These are phyloP conservation scores for Mandrillus leucophaeus DNA, from an alignment of 2,113 vertebrate species.

Conservation along the genomic window DNA sequence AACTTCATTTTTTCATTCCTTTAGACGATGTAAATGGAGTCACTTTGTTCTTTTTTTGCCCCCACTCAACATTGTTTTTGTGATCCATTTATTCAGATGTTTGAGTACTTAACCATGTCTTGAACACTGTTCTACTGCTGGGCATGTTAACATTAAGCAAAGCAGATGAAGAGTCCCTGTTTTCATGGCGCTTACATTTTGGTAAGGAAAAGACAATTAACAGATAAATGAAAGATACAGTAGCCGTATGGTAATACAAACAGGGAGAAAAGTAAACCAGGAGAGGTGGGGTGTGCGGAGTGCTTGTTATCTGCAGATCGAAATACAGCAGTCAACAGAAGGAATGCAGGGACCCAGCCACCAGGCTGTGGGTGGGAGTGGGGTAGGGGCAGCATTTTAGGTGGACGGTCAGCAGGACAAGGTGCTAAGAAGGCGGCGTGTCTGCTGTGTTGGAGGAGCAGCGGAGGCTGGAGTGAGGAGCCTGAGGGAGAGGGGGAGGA, in stretches of 20 bases:
- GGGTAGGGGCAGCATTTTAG: neutral
- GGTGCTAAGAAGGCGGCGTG: neutral
- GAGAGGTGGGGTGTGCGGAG: neutral
- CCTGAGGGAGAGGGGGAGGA: neutral
- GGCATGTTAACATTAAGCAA: neutral
- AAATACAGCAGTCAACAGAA: neutral
- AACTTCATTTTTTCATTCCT: conserved; percentile 2
- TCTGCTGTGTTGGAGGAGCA: neutral
- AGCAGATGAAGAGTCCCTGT: neutral
- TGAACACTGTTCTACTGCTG: neutral
- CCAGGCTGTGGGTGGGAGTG: no score
- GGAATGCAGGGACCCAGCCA: neutral
- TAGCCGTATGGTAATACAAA: neutral
- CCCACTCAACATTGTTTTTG: neutral
- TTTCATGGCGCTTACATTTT: neutral
- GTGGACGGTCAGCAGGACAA: neutral
- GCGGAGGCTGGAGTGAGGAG: neutral
- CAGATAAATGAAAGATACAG: neutral
- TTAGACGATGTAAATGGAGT: neutral
- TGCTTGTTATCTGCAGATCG: neutral
- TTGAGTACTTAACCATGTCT: neutral
- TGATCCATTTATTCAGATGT: neutral
- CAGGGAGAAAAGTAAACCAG: neutral
- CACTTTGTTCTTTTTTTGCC: neutral
- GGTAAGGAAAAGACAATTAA: neutral